Conservation (phyloP, 2,797 vertebrate species). For the Petrocephalus schoutedeni region DNA sequence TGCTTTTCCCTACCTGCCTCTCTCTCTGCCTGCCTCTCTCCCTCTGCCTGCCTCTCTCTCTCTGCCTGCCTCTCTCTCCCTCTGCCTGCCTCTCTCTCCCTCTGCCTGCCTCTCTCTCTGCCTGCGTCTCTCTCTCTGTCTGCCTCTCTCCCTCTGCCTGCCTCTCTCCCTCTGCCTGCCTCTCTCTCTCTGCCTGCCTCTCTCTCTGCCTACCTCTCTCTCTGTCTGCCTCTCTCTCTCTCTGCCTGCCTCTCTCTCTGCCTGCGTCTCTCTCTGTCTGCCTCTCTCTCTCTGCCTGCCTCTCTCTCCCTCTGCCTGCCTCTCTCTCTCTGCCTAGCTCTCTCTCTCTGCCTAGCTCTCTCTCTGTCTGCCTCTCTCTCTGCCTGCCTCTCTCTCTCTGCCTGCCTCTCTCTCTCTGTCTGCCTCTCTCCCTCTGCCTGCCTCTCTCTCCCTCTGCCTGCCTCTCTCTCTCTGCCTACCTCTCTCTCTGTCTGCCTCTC, state of each 20-base stretch:
- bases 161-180: neutral
- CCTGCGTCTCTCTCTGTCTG: neutral
- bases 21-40: neutral
- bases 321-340: neutral
- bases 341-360: neutral
- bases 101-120: slow-evolving; percentile 28
- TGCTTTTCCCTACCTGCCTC: slow-evolving; percentile 27
- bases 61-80: neutral
- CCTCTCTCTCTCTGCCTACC: neutral
- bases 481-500: neutral
- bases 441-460: neutral
- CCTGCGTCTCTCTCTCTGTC: slow-evolving; percentile 26
- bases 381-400: neutral
- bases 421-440: neutral
- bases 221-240: neutral
- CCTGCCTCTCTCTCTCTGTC: neutral
- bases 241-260: neutral
- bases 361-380: neutral
- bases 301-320: neutral
- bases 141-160: slow-evolving; percentile 2
- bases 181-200: slow-evolving; percentile 34
- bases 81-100: slow-evolving; percentile 15
- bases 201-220: slow-evolving; percentile 44
- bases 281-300: neutral
- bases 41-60: neutral